Percentiles rank a stretch among this genome's conserved stretches.
These are phyloP conservation scores for Brachyhypopomus gauderio DNA, from an alignment of 2,113 vertebrate genomes.

Conservation along the genomic window DNA sequence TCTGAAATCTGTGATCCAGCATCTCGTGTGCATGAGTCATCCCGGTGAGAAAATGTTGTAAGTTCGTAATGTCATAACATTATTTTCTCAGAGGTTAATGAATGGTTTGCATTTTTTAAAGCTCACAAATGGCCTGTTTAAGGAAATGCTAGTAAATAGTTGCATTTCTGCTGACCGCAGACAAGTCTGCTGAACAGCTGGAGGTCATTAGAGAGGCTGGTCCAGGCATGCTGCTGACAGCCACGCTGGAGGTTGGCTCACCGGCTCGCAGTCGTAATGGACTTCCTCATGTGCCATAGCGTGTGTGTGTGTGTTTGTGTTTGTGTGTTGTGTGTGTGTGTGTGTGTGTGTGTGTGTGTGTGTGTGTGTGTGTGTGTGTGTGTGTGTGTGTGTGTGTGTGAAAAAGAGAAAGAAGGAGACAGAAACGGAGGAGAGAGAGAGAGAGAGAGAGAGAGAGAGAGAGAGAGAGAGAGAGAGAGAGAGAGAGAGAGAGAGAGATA, in stretches of 20 bases:
- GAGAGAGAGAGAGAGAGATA: not conserved
- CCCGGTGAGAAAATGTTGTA: not conserved
- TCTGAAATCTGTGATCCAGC: not conserved
- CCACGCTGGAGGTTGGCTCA: not conserved
- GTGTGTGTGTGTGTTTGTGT: slow-evolving; percentile 13
- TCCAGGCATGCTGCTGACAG: slow-evolving; percentile 21
- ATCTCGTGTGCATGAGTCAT: not conserved
- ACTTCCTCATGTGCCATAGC: slow-evolving; percentile 10
- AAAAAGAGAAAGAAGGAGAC: not conserved
- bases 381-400: not conserved
- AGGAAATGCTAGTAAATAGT: slow-evolving; percentile 38
- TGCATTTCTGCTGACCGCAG: slow-evolving; percentile 33
- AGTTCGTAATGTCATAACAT: not conserved
- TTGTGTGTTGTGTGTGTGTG: not conserved
- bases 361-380: slow-evolving; percentile 18
- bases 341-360: slow-evolving; percentile 1
- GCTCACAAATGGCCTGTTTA: slow-evolving; percentile 28
- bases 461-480: not conserved
- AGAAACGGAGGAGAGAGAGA: not conserved
- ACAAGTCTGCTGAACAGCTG: slow-evolving; percentile 30
- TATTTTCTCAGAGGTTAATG: not conserved
- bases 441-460: not conserved
- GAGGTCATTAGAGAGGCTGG: slow-evolving; percentile 8
- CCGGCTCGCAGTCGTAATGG: not conserved
- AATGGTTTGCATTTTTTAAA: slow-evolving; percentile 34